These are phyloP conservation scores for Apistogramma diplotaenia DNA, from an alignment of 2,113 vertebrate genomes.

Conservation along the genomic window DNA sequence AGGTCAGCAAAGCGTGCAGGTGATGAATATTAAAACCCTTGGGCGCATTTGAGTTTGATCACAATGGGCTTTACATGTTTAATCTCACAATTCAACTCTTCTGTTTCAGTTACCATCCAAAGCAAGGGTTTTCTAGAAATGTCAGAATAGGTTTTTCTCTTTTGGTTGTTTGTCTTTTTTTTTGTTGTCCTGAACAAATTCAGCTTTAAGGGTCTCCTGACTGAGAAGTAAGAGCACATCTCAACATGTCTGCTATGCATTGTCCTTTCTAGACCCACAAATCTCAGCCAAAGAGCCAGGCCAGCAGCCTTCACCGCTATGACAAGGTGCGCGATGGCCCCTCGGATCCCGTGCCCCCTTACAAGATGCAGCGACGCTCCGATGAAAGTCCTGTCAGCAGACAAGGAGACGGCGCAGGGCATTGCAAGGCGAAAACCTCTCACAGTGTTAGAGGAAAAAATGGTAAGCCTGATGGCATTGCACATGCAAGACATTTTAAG, in stretches of 20 bases:
- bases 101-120: neutral
- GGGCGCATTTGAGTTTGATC: neutral
- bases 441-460: slow-evolving; percentile 92
- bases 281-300: slow-evolving; percentile 95
- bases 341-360: slow-evolving; percentile 91
- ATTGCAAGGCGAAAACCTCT: slow-evolving; percentile 89
- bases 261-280: slow-evolving; percentile 86
- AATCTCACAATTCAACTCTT: neutral
- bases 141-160: neutral
- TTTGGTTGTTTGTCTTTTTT: no score
- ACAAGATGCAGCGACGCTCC: slow-evolving; percentile 94
- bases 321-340: slow-evolving; percentile 92
- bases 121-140: neutral
- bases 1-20: neutral
- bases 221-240: neutral
- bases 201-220: neutral
- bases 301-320: slow-evolving; percentile 90
- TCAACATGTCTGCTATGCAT: neutral
- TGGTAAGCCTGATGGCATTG: slow-evolving; percentile 76
- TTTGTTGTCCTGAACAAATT: neutral
- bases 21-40: neutral
- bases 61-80: neutral
- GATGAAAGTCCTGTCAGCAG: slow-evolving; percentile 92
- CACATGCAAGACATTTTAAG: neutral
- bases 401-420: slow-evolving; percentile 85